Conservation (phyloP, 1,140 invertebrate genomes). For the Neodiprion pinetum region DNA sequence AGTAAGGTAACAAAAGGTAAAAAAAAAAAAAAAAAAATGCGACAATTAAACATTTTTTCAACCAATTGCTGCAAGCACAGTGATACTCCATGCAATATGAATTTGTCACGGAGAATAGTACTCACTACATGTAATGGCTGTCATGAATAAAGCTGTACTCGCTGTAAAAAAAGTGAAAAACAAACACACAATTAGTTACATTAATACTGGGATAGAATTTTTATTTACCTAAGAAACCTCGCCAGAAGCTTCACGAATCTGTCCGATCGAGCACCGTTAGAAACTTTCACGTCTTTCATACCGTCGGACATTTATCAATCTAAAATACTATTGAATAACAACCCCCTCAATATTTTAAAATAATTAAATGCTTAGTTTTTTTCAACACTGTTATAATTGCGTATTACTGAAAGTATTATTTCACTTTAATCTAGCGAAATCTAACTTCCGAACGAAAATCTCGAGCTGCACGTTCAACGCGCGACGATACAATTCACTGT, state of each 20-base stretch:
- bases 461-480: too few species aligned
- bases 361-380: too few species aligned
- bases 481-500: too few species aligned
- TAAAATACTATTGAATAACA: too few species aligned
- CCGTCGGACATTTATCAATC: too few species aligned
- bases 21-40: not conserved
- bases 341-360: too few species aligned
- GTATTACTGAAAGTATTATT: too few species aligned
- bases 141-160: constrained; percentile 63
- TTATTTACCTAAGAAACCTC: constrained; percentile 47
- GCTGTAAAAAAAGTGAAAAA: constrained; percentile 49
- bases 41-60: not conserved
- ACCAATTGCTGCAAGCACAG: not conserved
- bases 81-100: constrained; percentile 35
- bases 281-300: not conserved
- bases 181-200: constrained; percentile 22
- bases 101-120: constrained; percentile 41
- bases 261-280: not conserved
- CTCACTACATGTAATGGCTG: constrained; percentile 63
- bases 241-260: constrained; percentile 35
- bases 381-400: too few species aligned
- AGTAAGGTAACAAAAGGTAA: not conserved
- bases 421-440: too few species aligned
- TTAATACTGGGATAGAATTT: not conserved
- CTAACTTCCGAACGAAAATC: too few species aligned